Evolutionary conservation across 2,888 invertebrate species (phyloP).

Genomic region (Cephus nigrinus): DNA sequence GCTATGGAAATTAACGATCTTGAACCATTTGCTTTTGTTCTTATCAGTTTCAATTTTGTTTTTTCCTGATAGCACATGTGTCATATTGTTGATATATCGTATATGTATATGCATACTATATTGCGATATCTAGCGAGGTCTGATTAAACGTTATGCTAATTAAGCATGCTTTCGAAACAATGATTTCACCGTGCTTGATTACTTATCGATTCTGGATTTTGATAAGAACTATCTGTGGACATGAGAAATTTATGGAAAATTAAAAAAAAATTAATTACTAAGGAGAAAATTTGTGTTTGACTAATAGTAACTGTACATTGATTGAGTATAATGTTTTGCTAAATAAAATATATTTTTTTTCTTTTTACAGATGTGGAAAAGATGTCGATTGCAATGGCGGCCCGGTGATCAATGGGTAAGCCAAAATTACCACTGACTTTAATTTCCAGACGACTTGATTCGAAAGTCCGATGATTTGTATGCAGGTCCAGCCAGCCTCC

Average conservation of each 20-base stretch:
- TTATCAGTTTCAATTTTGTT: background rate
- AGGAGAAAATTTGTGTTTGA: no score
- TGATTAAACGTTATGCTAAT: slow-evolving; percentile 13
- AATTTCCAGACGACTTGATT: slow-evolving; percentile 20
- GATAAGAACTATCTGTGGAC: background rate
- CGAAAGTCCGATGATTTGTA: slow-evolving; percentile 12
- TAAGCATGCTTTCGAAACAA: background rate
- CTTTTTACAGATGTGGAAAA: slow-evolving; percentile 47
- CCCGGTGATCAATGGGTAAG: slow-evolving; percentile 56
- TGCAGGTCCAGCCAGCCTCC: background rate
- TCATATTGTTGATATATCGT: background rate
- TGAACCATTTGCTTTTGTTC: background rate
- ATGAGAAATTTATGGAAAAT: background rate
- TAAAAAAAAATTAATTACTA: background rate
- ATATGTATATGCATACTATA: background rate
- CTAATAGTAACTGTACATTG: no score
- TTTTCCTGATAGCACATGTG: background rate
- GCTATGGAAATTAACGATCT: background rate
- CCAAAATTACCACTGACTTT: slow-evolving; percentile 22
- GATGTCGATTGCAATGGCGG: slow-evolving; percentile 34
- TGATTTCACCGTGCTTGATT: background rate
- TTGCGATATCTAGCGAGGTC: background rate
- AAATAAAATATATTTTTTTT: slow-evolving; percentile 17
- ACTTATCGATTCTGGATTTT: background rate
- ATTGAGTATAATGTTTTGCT: no score